Evolutionary conservation across 1,140 invertebrate species (phyloP).

Genomic region (Brachionus asplanchnoidis): DNA sequence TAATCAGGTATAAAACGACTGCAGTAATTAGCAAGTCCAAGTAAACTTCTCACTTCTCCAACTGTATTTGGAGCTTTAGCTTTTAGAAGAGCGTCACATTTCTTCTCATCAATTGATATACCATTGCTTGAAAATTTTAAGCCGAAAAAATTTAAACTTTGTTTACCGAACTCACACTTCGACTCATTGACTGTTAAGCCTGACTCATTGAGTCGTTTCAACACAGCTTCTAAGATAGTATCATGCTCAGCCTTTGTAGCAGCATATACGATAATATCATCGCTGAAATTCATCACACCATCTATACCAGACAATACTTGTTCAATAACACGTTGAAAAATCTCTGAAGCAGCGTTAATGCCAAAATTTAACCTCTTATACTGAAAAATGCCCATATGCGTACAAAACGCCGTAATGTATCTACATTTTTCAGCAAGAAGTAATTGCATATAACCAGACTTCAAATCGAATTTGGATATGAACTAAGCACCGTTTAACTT

Average conservation of each 20-base stretch:
- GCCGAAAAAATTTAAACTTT: too few species aligned
- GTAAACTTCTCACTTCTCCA: constrained; percentile 43
- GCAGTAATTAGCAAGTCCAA: constrained; percentile 52
- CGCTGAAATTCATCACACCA: background rate
- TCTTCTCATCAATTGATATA: background rate
- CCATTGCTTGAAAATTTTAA: too few species aligned
- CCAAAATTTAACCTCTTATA: background rate
- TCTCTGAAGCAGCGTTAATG: background rate
- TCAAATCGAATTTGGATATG: background rate
- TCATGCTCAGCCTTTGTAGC: too few species aligned
- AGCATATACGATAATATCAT: too few species aligned
- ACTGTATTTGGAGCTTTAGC: constrained; percentile 2
- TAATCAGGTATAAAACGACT: constrained; percentile 51
- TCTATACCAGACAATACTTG: background rate
- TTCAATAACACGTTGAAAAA: background rate
- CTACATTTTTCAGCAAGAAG: background rate
- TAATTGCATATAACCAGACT: background rate
- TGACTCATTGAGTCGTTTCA: too few species aligned
- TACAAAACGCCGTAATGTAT: background rate
- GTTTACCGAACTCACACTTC: too few species aligned
- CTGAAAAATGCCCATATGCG: background rate
- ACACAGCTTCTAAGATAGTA: too few species aligned
- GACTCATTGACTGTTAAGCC: too few species aligned
- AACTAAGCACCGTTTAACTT: background rate
- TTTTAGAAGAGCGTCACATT: background rate